These are phyloP conservation scores for Ptilodon capucinus DNA, from an alignment of 2,888 invertebrate genomes.

Conservation along the genomic window DNA sequence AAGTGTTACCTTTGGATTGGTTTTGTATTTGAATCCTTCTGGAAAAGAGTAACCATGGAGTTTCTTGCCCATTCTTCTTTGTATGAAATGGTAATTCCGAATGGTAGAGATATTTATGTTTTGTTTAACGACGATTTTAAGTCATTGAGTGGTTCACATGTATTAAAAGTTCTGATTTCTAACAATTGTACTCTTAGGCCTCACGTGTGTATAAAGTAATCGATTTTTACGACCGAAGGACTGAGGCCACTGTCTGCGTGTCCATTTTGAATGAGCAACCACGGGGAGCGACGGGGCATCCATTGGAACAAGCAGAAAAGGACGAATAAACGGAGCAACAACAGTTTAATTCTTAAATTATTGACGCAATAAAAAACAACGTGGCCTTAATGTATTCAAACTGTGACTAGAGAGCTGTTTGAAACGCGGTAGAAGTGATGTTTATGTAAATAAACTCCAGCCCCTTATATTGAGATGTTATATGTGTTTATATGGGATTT, in stretches of 20 bases:
- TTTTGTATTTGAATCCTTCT: too few species aligned
- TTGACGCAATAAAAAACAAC: conserved; percentile 70
- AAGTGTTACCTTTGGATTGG: too few species aligned
- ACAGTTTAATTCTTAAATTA: conserved; percentile 72
- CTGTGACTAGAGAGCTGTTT: conserved; percentile 60
- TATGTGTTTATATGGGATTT: conserved; percentile 57
- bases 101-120: too few species aligned
- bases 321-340: conserved; percentile 39
- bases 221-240: conserved; percentile 59
- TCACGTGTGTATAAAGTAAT: conserved; percentile 61
- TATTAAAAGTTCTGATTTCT: too few species aligned
- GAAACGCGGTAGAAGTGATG: conserved; percentile 63
- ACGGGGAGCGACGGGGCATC: conserved; percentile 41
- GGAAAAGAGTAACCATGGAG: too few species aligned
- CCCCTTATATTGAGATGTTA: conserved; percentile 70
- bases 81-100: too few species aligned
- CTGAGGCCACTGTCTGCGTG: conserved; percentile 32
- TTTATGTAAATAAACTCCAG: conserved; percentile 69
- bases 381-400: conserved; percentile 69
- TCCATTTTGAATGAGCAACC: conserved; percentile 31
- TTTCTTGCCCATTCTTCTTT: too few species aligned
- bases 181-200: too few species aligned
- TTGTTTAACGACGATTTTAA: too few species aligned
- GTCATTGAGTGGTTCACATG: too few species aligned
- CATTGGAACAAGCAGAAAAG: conserved; percentile 35